phyloP scores from a whole-genome alignment of 2,113 vertebrate species.

The Syngnathus floridae region DNA sequence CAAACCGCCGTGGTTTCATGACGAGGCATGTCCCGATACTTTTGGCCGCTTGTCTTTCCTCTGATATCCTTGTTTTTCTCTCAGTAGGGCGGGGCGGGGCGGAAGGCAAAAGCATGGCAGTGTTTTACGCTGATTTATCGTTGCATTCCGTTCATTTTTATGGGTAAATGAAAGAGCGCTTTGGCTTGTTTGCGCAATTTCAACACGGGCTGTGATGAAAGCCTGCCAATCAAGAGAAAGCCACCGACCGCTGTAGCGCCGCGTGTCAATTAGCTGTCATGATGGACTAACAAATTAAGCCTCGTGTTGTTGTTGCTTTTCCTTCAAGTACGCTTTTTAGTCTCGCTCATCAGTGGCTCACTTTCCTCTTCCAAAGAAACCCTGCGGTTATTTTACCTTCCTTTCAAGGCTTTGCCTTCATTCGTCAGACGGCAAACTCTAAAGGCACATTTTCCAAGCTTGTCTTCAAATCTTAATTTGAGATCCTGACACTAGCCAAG shows the following conservation, averaged over 20 bases:
- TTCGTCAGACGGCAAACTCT: neutral
- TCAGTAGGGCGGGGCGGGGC: neutral
- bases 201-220: neutral
- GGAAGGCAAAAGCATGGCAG: neutral
- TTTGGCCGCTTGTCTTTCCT: constrained; percentile 7
- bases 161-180: neutral
- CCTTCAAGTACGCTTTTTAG: neutral
- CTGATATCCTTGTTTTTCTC: constrained; percentile 43
- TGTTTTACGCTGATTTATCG: neutral
- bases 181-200: neutral
- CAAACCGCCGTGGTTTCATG: too few species aligned
- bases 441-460: too few species aligned
- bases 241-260: neutral
- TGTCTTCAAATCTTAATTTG: too few species aligned
- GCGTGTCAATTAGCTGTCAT: neutral
- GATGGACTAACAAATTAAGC: neutral
- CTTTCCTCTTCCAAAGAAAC: neutral
- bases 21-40: neutral
- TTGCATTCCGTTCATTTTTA: neutral
- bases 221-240: neutral
- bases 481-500: neutral
- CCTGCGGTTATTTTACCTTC: neutral
- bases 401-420: neutral
- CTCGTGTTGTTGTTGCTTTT: neutral
- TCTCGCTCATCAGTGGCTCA: neutral